Evolutionary conservation across 2,797 vertebrate species (phyloP).

Genomic region (Cryptoblepharus egeriae): DNA sequence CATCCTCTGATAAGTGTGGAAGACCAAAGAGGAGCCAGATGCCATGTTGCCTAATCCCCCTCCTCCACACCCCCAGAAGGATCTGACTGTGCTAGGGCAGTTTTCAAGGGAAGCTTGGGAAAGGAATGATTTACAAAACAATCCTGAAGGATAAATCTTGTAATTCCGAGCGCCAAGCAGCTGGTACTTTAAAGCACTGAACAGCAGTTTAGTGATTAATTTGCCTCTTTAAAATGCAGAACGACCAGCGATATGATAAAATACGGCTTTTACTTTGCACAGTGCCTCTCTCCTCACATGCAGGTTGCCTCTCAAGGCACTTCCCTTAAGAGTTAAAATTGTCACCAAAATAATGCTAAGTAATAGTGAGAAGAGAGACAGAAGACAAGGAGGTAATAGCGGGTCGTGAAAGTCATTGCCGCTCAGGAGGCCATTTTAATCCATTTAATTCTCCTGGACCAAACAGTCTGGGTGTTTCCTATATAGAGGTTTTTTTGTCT

Average conservation of each 20-base stretch:
- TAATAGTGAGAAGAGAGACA: constrained; percentile 23
- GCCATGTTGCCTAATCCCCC: constrained; percentile 62
- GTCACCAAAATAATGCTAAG: constrained; percentile 36
- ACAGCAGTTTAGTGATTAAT: constrained; percentile 79
- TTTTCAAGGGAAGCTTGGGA: constrained; percentile 50
- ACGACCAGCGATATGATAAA: constrained; percentile 60
- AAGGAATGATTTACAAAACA: constrained; percentile 48
- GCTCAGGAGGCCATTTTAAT: constrained; percentile 21
- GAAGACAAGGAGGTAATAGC: constrained; percentile 42
- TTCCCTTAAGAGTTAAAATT: constrained; percentile 55
- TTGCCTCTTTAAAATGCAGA: constrained; percentile 79
- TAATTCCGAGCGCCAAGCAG: constrained; percentile 76
- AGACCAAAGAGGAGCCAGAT: constrained; percentile 58
- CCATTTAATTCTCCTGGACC: constrained; percentile 58
- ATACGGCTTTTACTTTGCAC: constrained; percentile 53
- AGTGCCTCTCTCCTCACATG: constrained; percentile 26
- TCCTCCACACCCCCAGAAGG: constrained; percentile 47
- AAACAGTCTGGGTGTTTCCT: constrained; percentile 46
- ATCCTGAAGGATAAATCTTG: constrained; percentile 78
- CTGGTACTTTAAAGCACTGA: constrained; percentile 78
- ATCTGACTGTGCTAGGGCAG: constrained; percentile 66
- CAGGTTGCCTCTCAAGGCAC: constrained; percentile 42
- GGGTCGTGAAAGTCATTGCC: constrained; percentile 25
- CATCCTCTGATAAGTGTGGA: constrained; percentile 63
- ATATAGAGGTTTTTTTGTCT: constrained; percentile 41